These are phyloP conservation scores for Sturnira hondurensis DNA, from an alignment of 2,113 vertebrate species.

Conservation along the genomic window DNA sequence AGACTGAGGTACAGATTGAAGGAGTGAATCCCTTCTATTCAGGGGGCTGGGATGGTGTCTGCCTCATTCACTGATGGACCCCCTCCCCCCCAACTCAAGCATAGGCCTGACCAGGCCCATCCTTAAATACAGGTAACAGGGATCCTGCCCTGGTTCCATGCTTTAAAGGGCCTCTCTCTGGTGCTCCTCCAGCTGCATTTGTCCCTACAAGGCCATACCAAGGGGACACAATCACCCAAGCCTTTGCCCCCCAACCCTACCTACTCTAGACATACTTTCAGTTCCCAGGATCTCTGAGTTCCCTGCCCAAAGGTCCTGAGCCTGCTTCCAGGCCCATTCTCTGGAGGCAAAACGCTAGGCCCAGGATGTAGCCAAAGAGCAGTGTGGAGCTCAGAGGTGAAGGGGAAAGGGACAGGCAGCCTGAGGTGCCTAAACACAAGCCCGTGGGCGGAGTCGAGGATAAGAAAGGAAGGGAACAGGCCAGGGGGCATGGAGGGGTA, in stretches of 20 bases:
- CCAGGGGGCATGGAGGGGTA: not conserved
- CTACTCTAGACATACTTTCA: not conserved
- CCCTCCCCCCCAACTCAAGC: not conserved
- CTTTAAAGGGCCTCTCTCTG: not conserved
- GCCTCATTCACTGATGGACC: not conserved
- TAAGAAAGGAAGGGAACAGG: not conserved
- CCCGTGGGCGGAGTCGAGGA: not conserved
- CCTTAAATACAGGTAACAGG: not conserved
- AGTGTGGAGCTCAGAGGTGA: not conserved
- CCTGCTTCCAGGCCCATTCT: not conserved
- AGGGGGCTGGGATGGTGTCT: not conserved
- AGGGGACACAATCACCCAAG: not conserved
- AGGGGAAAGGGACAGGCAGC: not conserved
- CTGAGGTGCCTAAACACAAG: not conserved
- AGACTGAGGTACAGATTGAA: not conserved
- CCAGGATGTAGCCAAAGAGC: not conserved
- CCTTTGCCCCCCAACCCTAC: not conserved
- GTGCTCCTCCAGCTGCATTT: not conserved
- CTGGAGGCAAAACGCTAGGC: not conserved
- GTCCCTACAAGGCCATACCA: not conserved
- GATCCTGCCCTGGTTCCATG: not conserved
- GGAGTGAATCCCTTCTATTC: not conserved
- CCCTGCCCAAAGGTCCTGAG: not conserved
- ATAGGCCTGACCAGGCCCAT: not conserved
- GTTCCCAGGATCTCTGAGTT: not conserved